Evolutionary conservation across 2,888 invertebrate species (phyloP).

Genomic region (Oscheius sp.): DNA sequence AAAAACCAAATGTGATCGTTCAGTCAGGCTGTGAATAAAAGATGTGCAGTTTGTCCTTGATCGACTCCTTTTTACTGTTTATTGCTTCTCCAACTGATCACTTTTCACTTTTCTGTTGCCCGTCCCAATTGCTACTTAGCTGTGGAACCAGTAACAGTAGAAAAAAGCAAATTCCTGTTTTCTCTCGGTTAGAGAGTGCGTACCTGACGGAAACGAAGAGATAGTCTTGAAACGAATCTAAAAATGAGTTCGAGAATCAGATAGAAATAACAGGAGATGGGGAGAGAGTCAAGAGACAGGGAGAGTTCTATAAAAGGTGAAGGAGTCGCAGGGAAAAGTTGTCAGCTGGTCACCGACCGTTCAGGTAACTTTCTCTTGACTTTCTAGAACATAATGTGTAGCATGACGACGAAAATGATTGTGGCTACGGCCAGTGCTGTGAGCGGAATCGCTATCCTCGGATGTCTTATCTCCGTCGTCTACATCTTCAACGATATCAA

Average conservation of each 20-base stretch:
- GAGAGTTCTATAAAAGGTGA: conserved; percentile 11
- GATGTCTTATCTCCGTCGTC: conserved; percentile 46
- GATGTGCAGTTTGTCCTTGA: background rate
- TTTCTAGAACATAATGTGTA: background rate
- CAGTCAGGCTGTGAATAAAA: conserved; percentile 6
- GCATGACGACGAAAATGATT: conserved; percentile 48
- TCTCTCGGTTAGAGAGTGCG: background rate
- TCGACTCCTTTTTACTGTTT: background rate
- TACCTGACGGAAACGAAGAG: conserved; percentile 1
- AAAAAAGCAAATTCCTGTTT: conserved; percentile 5
- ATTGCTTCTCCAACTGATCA: background rate
- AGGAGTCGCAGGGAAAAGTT: background rate
- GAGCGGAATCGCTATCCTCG: conserved; percentile 46
- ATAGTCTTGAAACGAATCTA: conserved; percentile 4
- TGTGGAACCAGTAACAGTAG: conserved; percentile 12
- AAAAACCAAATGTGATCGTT: background rate
- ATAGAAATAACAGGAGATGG: conserved; percentile 13
- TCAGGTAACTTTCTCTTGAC: background rate
- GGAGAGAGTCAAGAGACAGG: background rate
- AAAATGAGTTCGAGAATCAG: background rate
- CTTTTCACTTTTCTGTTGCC: too few relatives aligned
- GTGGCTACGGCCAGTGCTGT: conserved; percentile 46
- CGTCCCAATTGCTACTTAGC: too few relatives aligned
- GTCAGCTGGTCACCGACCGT: background rate
- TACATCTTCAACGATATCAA: conserved; percentile 58